Base-by-base conservation (phyloP, 2,113 vertebrate genomes). In the Eurypyga helias region DNA sequence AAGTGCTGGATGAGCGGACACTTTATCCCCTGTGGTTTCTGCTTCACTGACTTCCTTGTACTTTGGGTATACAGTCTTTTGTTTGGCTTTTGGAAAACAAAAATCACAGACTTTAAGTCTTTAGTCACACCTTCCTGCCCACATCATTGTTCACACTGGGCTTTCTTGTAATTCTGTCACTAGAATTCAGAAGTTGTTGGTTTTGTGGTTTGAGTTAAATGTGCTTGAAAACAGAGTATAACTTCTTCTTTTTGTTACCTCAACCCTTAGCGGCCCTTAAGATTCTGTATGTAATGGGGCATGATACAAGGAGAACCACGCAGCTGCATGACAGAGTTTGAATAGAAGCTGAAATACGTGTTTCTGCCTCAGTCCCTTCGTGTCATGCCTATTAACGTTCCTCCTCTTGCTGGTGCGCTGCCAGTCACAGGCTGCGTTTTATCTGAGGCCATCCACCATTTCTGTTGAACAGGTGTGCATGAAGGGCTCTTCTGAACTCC, bases 81-180 rank as follows among this genome's bases (percentile, higher is more conserved):
- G 64, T 83, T 92, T 83, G 67, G 62, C 64, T 90, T 92, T 75
- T 76, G 48, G 72, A 92, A 84, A 84, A 87, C 64, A 92, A 94
- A 90, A 92, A 54, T 33, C 46, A 13, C 90, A 82, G 83, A 61
- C 51, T 90, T 77, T 18, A 89, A 58, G 60, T 71, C 76, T 93
- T 89, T 84, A 92, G 86, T 94, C 86, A 92, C 73, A 91, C 70
- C 80, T 89, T 92, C 45, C 65, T 94, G 83, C 61, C 65, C 0
- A 0, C 75, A 36, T 36, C 69, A 38, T 49, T 82, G 73, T 52
- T 93, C 94, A 89, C 45, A 64, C 19, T 25, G 57, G 61, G 33
- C 72, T 73, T 95, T 79, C 83, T 90, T 93, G 79, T 82, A 76
- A 64, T 49, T 57, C 81, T 84, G 28, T 79, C 61, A 21, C 65